phyloP scores from a whole-genome alignment of 2,888 invertebrate species.

The Cryptocephalus moraei region DNA sequence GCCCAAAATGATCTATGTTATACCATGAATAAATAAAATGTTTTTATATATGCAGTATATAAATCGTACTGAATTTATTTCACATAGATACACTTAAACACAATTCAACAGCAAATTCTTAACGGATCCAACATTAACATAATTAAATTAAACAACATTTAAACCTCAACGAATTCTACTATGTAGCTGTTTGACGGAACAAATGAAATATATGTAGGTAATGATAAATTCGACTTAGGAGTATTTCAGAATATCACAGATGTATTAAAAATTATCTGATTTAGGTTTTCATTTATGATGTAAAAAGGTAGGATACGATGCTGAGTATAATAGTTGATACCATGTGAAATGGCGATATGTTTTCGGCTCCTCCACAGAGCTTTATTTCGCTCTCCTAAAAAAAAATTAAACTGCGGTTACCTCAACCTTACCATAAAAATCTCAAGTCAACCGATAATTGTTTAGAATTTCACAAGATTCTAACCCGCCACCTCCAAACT shows the following conservation, averaged over 20 bases:
- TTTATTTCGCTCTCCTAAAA: conserved; percentile 58
- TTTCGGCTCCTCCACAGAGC: conserved; percentile 47
- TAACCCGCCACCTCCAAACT: conserved; percentile 29
- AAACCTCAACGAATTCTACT: too few species aligned
- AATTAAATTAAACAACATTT: too few species aligned
- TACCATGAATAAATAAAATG: too few species aligned
- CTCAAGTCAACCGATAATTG: neutral
- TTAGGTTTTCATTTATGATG: conserved; percentile 4
- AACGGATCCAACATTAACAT: too few species aligned
- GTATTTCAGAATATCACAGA: conserved; percentile 12
- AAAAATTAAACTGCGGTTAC: too few species aligned
- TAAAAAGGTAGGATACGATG: conserved; percentile 7
- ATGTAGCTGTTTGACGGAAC: neutral
- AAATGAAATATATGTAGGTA: neutral
- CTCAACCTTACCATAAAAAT: too few species aligned
- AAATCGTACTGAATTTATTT: too few species aligned
- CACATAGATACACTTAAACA: too few species aligned
- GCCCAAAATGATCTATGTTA: too few species aligned
- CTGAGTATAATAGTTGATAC: conserved; percentile 7
- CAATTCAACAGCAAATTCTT: too few species aligned
- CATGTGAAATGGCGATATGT: conserved; percentile 16
- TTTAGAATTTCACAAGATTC: neutral
- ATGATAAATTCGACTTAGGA: neutral
- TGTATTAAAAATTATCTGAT: conserved; percentile 7
- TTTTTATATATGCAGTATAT: too few species aligned